Base-by-base conservation (phyloP, 2,797 vertebrate genomes). In the Oreortyx pictus region DNA sequence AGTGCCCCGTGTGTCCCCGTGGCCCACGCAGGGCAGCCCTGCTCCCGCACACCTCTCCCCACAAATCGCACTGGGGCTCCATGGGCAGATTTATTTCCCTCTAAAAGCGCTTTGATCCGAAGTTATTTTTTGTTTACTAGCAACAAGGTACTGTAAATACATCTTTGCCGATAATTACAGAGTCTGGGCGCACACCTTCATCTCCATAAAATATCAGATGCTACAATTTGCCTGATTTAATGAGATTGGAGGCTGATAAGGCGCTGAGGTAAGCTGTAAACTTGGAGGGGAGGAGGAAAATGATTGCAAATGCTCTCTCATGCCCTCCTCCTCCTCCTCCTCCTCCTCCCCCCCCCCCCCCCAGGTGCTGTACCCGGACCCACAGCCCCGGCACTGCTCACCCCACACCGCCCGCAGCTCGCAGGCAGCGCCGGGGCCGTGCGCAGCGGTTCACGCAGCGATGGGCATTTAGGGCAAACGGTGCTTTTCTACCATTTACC, bases 211-310 rank as follows among this genome's bases (percentile, higher is more conserved):
- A 93, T 91, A 96, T 96, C 94, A 92, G 97, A 94, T 95, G 96
- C 95, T 97, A 93, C 96, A 95, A 93, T 96, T 96, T 97, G 94
- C 94, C 94, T 95, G 96, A 96, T 96, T 97, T 96, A 97, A 96
- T 96, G 96, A 93, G 96, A 92, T 74, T 61, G 94, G 91, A 96
- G 96, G 93, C 71, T 93, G 96, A 93, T 95, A 89, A 95, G 96
- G 46, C 66, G 54, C 93, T 93, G 94, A 96, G 88, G 78, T 94
- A 91, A 96, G 94, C 94, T 91, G 92, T 72, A 82, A 95, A 94
- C 83, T 59, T 59, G 41, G 37, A 65, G 61, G 59, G 80, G 82
- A 57, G 90, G 91, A 80, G 90, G 81, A 75, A 90, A 95, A 91
- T 75, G 82, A 95, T 80, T 86, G 90, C 86, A 94, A 95, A 86